phyloP scores from a whole-genome alignment of 2,888 invertebrate genomes.

The Troides aeacus region DNA sequence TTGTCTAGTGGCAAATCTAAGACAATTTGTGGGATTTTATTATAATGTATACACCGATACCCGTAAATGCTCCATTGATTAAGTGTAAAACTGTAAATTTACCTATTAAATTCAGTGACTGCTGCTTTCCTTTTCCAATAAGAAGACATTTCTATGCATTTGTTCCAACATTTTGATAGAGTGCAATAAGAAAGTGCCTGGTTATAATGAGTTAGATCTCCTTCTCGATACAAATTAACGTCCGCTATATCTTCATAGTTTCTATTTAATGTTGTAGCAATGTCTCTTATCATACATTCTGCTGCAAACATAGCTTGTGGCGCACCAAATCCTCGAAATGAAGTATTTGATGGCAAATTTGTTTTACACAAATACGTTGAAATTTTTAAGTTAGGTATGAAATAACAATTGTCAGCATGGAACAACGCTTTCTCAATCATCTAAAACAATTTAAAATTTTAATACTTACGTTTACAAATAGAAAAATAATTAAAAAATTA shows the following conservation, averaged over 20 bases:
- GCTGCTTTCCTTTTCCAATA: slow-evolving; percentile 80
- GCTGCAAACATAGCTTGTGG: slow-evolving; percentile 93
- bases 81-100: slow-evolving; percentile 33
- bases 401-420: slow-evolving; percentile 91
- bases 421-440: slow-evolving; percentile 88
- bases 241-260: slow-evolving; percentile 82
- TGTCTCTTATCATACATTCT: slow-evolving; percentile 87
- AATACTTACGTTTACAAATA: slow-evolving; percentile 4
- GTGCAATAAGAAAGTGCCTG: slow-evolving; percentile 87
- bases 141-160: slow-evolving; percentile 84
- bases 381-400: slow-evolving; percentile 85
- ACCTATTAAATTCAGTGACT: slow-evolving; percentile 86
- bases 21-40: too few species aligned
- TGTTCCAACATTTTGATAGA: slow-evolving; percentile 86
- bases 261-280: slow-evolving; percentile 84
- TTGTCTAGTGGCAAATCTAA: too few species aligned
- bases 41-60: too few species aligned
- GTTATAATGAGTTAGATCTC: slow-evolving; percentile 88
- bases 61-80: too few species aligned
- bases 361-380: slow-evolving; percentile 90
- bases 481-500: background rate
- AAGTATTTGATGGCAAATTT: slow-evolving; percentile 94
- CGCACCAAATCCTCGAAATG: slow-evolving; percentile 95
- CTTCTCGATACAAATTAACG: slow-evolving; percentile 89
- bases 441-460: slow-evolving; percentile 63